Percentiles rank a stretch among this genome's conserved stretches.
These are phyloP conservation scores for Scaptomyza tumidula DNA, from an alignment of 2,888 invertebrate genomes.

Conservation along the genomic window DNA sequence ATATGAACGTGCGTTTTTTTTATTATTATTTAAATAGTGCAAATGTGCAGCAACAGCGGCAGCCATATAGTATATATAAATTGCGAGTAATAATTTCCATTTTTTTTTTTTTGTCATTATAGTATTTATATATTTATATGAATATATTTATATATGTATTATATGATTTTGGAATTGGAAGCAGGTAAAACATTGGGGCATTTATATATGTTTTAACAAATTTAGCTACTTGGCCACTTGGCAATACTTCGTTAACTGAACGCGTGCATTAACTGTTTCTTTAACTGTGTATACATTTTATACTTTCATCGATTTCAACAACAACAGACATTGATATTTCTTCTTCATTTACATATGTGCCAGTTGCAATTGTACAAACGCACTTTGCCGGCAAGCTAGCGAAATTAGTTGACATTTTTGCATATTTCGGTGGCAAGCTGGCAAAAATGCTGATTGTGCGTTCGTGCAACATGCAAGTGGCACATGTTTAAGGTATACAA, in stretches of 20 bases:
- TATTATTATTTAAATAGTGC: conserved; percentile 11
- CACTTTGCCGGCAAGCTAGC: conserved; percentile 63
- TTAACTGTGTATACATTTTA: conserved; percentile 40
- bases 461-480: conserved; percentile 47
- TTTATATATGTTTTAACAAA: conserved; percentile 56
- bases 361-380: conserved; percentile 51
- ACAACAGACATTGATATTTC: conserved; percentile 63
- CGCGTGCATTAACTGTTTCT: conserved; percentile 38
- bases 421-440: conserved; percentile 72
- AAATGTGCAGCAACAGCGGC: conserved; percentile 34
- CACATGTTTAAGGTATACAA: conserved; percentile 35
- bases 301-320: conserved; percentile 14
- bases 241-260: conserved; percentile 67
- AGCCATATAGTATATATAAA: conserved; percentile 47
- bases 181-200: conserved; percentile 54
- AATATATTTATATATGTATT: conserved; percentile 32
- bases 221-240: conserved; percentile 75
- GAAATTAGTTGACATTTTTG: conserved; percentile 55
- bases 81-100: conserved; percentile 73
- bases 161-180: conserved; percentile 67
- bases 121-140: conserved; percentile 42
- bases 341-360: conserved; percentile 39
- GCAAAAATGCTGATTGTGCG: conserved; percentile 78
- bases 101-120: too few relatives aligned
- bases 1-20: conserved; percentile 56